Evolutionary conservation across 2,888 invertebrate species (phyloP).

Genomic region (Tiliacea citrago): DNA sequence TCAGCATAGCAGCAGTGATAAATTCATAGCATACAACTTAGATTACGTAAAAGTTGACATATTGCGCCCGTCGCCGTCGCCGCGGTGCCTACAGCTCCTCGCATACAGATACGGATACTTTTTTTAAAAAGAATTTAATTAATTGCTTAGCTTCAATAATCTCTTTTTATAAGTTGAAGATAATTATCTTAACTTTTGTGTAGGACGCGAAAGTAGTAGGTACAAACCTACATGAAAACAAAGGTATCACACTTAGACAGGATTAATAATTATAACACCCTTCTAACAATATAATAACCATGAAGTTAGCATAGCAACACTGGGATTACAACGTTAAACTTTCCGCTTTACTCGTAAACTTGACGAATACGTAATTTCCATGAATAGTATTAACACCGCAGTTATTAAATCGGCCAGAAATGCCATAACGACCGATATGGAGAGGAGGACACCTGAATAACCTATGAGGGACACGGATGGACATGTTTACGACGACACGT

Average conservation of each 20-base stretch:
- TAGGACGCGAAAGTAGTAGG: neutral
- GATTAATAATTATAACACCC: neutral
- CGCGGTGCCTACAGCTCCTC: too few relatives aligned
- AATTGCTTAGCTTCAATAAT: too few relatives aligned
- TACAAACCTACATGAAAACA: neutral
- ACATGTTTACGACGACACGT: conserved; percentile 1
- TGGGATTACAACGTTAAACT: neutral
- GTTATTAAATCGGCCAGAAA: conserved; percentile 29
- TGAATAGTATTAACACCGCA: conserved; percentile 29
- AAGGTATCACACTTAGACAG: neutral
- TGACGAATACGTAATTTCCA: neutral
- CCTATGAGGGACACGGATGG: conserved; percentile 19
- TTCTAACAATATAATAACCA: neutral
- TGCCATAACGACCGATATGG: neutral
- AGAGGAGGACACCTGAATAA: conserved; percentile 24
- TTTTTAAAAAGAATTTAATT: too few relatives aligned
- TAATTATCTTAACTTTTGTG: neutral
- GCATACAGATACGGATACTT: too few relatives aligned
- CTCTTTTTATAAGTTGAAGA: too few relatives aligned
- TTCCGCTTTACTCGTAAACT: neutral
- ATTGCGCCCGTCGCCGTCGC: too few relatives aligned
- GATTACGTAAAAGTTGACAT: too few relatives aligned
- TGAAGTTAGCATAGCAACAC: too few relatives aligned
- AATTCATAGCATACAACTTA: neutral
- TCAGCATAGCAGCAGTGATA: too few relatives aligned